A percentile compares a stretch with the other conserved stretches of the same genome.
phyloP scores from a whole-genome alignment of 1,140 invertebrate species.

The Musca domestica region DNA sequence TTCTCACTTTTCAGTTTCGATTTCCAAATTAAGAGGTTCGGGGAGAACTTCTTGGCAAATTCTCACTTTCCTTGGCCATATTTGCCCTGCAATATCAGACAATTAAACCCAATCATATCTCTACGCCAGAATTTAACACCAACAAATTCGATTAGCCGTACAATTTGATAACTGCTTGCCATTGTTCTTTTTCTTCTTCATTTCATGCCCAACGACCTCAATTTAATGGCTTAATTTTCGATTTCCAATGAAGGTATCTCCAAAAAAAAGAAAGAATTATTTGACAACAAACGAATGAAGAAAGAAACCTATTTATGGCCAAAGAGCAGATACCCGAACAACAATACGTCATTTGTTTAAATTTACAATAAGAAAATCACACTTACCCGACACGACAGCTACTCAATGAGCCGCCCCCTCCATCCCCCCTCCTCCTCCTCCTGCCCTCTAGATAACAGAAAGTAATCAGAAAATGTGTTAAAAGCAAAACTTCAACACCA shows the following conservation, averaged over 20 bases:
- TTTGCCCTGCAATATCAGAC: too few relatives aligned
- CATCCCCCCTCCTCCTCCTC: not conserved
- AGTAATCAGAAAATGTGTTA: conserved; percentile 13
- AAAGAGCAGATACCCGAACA: not conserved
- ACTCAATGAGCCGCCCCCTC: not conserved
- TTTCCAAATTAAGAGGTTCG: too few relatives aligned
- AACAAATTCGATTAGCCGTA: too few relatives aligned
- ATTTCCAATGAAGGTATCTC: not conserved
- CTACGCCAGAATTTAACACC: too few relatives aligned
- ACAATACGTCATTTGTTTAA: conserved; percentile 18
- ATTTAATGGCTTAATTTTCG: not conserved
- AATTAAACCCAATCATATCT: too few relatives aligned
- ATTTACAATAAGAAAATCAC: conserved; percentile 8
- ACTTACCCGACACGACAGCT: not conserved
- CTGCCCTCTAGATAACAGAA: not conserved
- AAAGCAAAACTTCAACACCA: conserved; percentile 7
- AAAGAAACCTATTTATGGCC: not conserved
- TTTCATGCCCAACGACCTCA: not conserved
- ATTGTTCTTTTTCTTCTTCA: too few relatives aligned
- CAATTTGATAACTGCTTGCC: too few relatives aligned
- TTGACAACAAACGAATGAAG: too few relatives aligned
- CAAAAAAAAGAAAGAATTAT: not conserved
- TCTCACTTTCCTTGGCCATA: too few relatives aligned
- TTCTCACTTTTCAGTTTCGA: too few relatives aligned
- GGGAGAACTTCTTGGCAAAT: too few relatives aligned